Conservation (phyloP, 2,113 vertebrate species). For the Datnioides undecimradiatus region DNA sequence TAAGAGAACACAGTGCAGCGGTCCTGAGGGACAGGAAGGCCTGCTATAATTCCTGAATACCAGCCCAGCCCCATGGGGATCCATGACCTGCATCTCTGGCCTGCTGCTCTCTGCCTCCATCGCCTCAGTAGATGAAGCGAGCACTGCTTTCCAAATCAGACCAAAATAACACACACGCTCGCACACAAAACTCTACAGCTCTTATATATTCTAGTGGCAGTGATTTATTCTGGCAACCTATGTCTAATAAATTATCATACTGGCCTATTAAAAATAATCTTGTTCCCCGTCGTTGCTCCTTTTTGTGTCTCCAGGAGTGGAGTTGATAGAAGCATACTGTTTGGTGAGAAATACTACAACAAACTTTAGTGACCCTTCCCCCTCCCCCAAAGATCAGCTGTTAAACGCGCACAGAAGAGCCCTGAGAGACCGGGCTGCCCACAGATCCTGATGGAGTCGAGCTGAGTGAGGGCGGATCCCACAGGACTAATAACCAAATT, state of each 20-base stretch:
- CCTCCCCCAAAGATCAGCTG: slow-evolving; percentile 9
- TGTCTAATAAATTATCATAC: slow-evolving; percentile 39
- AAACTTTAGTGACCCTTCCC: neutral
- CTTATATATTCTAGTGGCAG: neutral
- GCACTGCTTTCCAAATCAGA: slow-evolving; percentile 53
- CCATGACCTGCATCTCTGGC: slow-evolving; percentile 75
- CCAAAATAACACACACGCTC: slow-evolving; percentile 45
- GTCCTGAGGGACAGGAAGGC: slow-evolving; percentile 66
- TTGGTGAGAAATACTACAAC: neutral
- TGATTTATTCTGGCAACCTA: slow-evolving; percentile 37
- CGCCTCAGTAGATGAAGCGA: slow-evolving; percentile 31
- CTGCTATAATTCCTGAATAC: slow-evolving; percentile 74
- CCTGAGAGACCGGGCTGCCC: slow-evolving; percentile 31
- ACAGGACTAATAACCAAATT: slow-evolving; percentile 48
- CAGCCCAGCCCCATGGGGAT: slow-evolving; percentile 74
- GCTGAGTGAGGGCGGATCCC: slow-evolving; percentile 33
- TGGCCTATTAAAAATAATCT: slow-evolving; percentile 43
- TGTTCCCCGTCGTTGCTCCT: neutral
- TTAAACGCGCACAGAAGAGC: slow-evolving; percentile 20
- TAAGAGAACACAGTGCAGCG: slow-evolving; percentile 20
- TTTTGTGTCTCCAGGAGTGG: slow-evolving; percentile 16
- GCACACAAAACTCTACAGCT: slow-evolving; percentile 25
- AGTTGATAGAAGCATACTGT: neutral
- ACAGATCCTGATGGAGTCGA: slow-evolving; percentile 34
- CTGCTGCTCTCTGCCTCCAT: slow-evolving; percentile 58